A percentile compares a stretch with the other conserved stretches of the same genome.
Conservation (phyloP, 2,888 invertebrate genomes). For the Encarsia formosa region DNA sequence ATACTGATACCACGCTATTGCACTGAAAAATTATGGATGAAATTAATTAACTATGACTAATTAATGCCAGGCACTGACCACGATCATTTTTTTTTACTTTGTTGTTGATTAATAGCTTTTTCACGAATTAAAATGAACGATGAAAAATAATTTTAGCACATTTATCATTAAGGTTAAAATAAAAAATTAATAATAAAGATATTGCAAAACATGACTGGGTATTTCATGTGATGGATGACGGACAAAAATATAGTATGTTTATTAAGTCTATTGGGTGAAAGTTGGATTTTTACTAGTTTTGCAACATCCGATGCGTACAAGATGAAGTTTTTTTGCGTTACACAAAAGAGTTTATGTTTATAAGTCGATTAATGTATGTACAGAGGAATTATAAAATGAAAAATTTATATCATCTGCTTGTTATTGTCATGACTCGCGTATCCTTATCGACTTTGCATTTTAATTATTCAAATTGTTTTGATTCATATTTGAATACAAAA, state of each 20-base stretch:
- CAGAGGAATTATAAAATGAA: conserved; percentile 36
- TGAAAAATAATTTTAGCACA: conserved; percentile 27
- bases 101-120: conserved; percentile 47
- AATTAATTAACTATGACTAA: conserved; percentile 24
- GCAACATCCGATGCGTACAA: conserved; percentile 24
- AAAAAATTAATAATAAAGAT: conserved; percentile 16
- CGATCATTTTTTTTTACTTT: conserved; percentile 39
- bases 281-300: conserved; percentile 19
- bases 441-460: conserved; percentile 35
- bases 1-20: conserved; percentile 18
- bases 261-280: conserved; percentile 16
- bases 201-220: conserved; percentile 22
- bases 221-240: conserved; percentile 20
- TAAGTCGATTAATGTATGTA: conserved; percentile 35
- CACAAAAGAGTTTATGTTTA: conserved; percentile 27
- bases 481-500: conserved; percentile 41
- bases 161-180: conserved; percentile 31
- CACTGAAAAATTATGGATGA: conserved; percentile 23
- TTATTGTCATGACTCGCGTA: conserved; percentile 36
- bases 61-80: conserved; percentile 29
- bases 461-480: conserved; percentile 34
- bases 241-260: conserved; percentile 21
- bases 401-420: conserved; percentile 37
- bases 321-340: conserved; percentile 21
- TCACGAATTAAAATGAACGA: conserved; percentile 37